These are phyloP conservation scores for Drosophila paracracens DNA, from an alignment of 2,888 invertebrate species.

Conservation along the genomic window DNA sequence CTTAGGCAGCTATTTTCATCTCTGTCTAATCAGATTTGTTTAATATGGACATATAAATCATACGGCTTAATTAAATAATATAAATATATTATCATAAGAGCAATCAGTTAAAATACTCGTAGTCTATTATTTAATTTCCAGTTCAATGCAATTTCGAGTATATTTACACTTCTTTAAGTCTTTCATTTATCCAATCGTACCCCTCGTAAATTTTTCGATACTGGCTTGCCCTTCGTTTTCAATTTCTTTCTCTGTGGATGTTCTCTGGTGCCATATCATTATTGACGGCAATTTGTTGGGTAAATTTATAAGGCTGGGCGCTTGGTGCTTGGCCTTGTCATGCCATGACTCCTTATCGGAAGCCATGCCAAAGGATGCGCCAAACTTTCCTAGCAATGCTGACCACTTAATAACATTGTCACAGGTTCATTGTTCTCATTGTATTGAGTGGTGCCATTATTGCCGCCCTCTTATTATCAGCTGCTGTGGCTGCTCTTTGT, in stretches of 20 bases:
- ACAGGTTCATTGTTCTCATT: slow-evolving; percentile 74
- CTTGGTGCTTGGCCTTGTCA: slow-evolving; percentile 32
- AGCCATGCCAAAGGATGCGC: slow-evolving; percentile 35
- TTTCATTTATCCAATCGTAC: slow-evolving; percentile 8
- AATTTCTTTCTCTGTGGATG: slow-evolving; percentile 44
- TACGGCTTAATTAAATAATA: background rate
- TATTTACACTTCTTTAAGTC: slow-evolving; percentile 7
- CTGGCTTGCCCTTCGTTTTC: slow-evolving; percentile 52
- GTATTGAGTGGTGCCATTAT: slow-evolving; percentile 49
- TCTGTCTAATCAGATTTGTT: too few species aligned
- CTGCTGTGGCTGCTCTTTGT: slow-evolving; percentile 61
- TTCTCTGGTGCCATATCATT: slow-evolving; percentile 58
- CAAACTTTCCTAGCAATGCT: slow-evolving; percentile 35
- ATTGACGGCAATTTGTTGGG: slow-evolving; percentile 81
- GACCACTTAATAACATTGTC: slow-evolving; percentile 78
- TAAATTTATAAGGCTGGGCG: slow-evolving; percentile 73
- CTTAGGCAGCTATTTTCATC: background rate
- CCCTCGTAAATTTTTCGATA: slow-evolving; percentile 32
- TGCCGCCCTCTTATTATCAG: slow-evolving; percentile 55
- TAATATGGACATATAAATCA: background rate
- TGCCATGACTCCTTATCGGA: slow-evolving; percentile 23
- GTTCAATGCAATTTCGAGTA: background rate
- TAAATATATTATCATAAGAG: background rate
- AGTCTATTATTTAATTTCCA: background rate
- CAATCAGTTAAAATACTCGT: background rate